Evolutionary conservation across 1,140 invertebrate genomes (phyloP), one percentile per base, ranked within the genome.

Genomic region (Lordiphosa clarofinis): DNA sequence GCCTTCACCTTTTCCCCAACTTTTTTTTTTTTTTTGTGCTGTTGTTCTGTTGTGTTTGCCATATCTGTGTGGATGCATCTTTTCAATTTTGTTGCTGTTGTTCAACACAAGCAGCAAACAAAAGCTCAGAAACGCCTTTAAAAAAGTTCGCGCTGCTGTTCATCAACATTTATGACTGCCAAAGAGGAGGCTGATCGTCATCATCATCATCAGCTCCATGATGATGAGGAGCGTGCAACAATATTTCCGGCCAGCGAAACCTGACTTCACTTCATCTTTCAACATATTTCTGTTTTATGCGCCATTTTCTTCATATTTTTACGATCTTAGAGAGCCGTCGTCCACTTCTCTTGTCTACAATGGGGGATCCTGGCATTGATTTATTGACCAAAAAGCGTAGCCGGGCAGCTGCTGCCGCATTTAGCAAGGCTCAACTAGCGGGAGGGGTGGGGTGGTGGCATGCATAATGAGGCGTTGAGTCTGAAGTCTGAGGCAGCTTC

Each of bases 131-230:
- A 81, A 82, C 76, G 76, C 76, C 76, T 76, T 72, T 70, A 58
- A 82, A 66, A 82, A 76, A 82, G 78, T 76, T 82, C 60, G 78
- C 78, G 64, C 78, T 84, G 76, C 76, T 76, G 76, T 76, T 81
- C 78, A 81, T 82, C 76, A 81, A 82, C 78, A 81, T 81, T 82
- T 82, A 82, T 72, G 76, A 82, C 72, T 82, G 61, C 78, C 66
- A 73, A 50, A 56, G 59, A 62, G 49, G 73, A 67, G 42, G 49
- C 55, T 59, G 55, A 56, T 42, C 42, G 37, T 56, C 35, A 42
- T 15, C 46, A 47, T 52, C 28, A 46, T 52, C 40, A 58, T 56
- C 40, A 49, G 47, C 55, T 67, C 53, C 19, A 65, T 47, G 36
- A 43, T 28, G n/a, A 21, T 38, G 39, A 36, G 54, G 64, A 67